A percentile compares a stretch with the other conserved stretches of the same genome.
Conservation (phyloP, 1,140 invertebrate genomes). For the Aphelenchoides avenae region DNA sequence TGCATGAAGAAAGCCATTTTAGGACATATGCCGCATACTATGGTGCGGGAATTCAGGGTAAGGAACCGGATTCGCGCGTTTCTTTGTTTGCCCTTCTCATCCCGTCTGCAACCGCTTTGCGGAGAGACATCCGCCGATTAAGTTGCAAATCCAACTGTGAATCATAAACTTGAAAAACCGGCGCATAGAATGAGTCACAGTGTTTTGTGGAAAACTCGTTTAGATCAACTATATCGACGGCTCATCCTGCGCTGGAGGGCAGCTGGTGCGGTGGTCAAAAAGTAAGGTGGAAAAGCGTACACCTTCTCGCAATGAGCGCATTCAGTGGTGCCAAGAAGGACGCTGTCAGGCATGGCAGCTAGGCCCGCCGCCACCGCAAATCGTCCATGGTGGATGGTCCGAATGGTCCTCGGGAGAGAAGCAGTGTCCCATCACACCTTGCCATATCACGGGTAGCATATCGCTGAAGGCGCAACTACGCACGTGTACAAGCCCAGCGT, state of each 20-base stretch:
- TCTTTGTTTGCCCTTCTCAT: no score
- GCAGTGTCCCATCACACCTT: conserved; percentile 52
- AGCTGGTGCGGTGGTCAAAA: conserved; percentile 54
- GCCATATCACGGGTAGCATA: conserved; percentile 56
- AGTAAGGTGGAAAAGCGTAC: conserved; percentile 24
- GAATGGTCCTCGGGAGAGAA: conserved; percentile 53
- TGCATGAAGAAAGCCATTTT: conserved; percentile 23
- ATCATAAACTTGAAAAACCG: not conserved
- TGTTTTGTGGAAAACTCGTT: no score
- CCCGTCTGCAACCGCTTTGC: no score
- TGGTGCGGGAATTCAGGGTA: conserved; percentile 57
- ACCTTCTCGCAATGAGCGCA: not conserved
- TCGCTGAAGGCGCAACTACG: conserved; percentile 49
- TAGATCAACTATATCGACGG: conserved; percentile 56
- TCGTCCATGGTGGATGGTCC: conserved; percentile 54
- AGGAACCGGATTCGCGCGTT: no score
- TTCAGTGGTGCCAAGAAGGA: conserved; percentile 58
- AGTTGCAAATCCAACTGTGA: no score
- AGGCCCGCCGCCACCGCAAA: conserved; percentile 20
- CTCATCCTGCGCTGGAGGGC: conserved; percentile 57
- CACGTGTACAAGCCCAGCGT: conserved; percentile 58
- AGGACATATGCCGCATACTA: conserved; percentile 58
- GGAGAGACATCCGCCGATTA: no score
- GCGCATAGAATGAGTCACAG: no score
- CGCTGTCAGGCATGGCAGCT: conserved; percentile 41